Conservation (phyloP, 2,797 vertebrate genomes). For the Sparidentex hasta region DNA sequence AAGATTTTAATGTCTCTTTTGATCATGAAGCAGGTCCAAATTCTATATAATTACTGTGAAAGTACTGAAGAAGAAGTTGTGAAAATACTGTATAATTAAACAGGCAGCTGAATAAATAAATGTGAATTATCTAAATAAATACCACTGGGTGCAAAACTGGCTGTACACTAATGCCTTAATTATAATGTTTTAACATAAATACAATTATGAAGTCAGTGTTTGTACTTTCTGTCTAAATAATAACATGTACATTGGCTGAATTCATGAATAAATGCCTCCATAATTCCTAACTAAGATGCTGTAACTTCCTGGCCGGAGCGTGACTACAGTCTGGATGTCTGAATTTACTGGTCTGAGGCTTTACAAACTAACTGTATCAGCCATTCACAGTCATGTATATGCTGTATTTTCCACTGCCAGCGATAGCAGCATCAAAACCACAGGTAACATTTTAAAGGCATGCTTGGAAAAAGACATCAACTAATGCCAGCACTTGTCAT, state of each 20-base stretch:
- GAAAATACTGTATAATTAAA: background rate
- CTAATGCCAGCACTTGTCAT: conserved; percentile 15
- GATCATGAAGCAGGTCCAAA: too few species aligned
- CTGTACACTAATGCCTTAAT: background rate
- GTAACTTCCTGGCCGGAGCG: background rate
- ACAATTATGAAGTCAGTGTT: background rate
- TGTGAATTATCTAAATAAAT: background rate
- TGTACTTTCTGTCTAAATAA: background rate
- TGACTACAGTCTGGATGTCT: background rate
- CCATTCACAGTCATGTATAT: background rate
- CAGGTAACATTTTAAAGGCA: background rate
- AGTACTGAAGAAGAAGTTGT: too few species aligned
- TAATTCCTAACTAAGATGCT: background rate
- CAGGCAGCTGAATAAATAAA: background rate
- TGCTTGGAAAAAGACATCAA: background rate
- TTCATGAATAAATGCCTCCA: background rate
- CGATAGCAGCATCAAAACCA: conserved; percentile 3
- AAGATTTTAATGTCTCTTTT: too few species aligned
- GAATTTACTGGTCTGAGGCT: background rate
- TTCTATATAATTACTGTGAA: too few species aligned
- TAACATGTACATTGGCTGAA: background rate
- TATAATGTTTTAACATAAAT: background rate
- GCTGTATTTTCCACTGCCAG: conserved; percentile 8
- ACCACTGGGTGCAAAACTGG: too few species aligned
- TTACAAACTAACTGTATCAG: background rate